Conservation (phyloP, 2,888 invertebrate species). For the Lepidocyrtinus sp. region DNA sequence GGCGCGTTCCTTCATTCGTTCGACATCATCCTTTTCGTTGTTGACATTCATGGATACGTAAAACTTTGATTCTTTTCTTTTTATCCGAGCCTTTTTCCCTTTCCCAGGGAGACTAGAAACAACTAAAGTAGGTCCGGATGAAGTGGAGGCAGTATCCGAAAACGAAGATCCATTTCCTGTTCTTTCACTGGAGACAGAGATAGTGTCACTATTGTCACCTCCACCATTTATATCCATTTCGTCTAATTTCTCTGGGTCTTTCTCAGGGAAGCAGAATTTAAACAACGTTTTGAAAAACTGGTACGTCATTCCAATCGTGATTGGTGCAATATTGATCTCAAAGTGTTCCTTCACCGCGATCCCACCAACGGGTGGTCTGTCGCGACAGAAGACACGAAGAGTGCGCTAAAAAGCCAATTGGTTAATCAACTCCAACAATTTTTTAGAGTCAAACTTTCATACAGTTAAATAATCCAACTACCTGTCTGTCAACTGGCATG, state of each 20-base stretch:
- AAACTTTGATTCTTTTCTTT: conserved; percentile 86
- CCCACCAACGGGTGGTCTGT: conserved; percentile 97
- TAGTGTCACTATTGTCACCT: conserved; percentile 57
- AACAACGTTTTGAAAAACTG: conserved; percentile 98
- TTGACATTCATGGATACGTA: conserved; percentile 84
- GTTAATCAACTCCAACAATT: not conserved
- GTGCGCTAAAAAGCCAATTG: conserved; percentile 81
- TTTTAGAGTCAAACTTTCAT: not conserved
- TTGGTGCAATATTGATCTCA: conserved; percentile 97
- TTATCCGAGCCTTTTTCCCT: conserved; percentile 70
- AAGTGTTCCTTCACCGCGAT: conserved; percentile 99
- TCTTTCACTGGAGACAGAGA: conserved; percentile 51
- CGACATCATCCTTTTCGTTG: conserved; percentile 89
- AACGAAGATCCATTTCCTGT: conserved; percentile 45
- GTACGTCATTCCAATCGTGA: conserved; percentile 92
- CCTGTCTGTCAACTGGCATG: conserved; percentile 91
- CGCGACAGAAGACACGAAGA: conserved; percentile 93
- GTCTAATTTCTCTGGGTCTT: conserved; percentile 89
- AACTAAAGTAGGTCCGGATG: conserved; percentile 30
- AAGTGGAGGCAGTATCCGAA: conserved; percentile 40
- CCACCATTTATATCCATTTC: conserved; percentile 77
- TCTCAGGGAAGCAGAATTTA: conserved; percentile 97
- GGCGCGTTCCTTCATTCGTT: conserved; percentile 98
- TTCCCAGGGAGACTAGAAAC: conserved; percentile 53
- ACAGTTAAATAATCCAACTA: conserved; percentile 65